phyloP scores from a whole-genome alignment of 2,113 vertebrate genomes.

The Anoplopoma fimbria region DNA sequence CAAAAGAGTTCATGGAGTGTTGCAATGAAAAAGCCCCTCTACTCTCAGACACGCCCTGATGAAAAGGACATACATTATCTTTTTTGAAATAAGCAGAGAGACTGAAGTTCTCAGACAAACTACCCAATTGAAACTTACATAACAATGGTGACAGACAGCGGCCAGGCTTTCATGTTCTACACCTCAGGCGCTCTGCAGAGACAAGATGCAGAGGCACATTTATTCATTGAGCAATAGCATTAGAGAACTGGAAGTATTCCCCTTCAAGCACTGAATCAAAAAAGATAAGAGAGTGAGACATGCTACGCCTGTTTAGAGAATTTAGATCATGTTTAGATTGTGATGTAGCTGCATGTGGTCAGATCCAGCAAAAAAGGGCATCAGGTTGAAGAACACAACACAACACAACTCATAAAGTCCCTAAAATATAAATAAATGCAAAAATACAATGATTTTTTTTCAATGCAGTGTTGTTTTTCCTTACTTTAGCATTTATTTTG shows the following conservation, averaged over 20 bases:
- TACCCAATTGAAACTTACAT: constrained; percentile 24
- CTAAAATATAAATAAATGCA: not conserved
- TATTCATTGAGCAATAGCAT: not conserved
- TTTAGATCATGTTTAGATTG: constrained; percentile 11
- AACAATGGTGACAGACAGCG: constrained; percentile 32
- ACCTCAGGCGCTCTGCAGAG: constrained; percentile 9
- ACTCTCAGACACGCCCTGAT: not conserved
- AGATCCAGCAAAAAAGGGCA: not conserved
- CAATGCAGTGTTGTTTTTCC: not conserved
- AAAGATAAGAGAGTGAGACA: not conserved
- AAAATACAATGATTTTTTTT: not conserved
- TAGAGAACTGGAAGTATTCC: constrained; percentile 26
- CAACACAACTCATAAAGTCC: not conserved
- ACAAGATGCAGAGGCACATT: not conserved
- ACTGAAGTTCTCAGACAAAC: not conserved
- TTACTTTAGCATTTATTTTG: not conserved
- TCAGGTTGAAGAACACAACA: not conserved
- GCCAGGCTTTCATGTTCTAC: constrained; percentile 1
- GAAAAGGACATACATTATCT: not conserved
- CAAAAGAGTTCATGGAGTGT: not conserved
- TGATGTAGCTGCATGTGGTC: not conserved
- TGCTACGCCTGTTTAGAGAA: constrained; percentile 8
- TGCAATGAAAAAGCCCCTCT: constrained; percentile 1
- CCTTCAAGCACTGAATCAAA: constrained; percentile 1
- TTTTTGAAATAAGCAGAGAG: not conserved